Percentiles rank a stretch among this genome's conserved stretches.
These are phyloP conservation scores for Nycticebus coucang DNA, from an alignment of 2,113 vertebrate genomes.

Conservation along the genomic window DNA sequence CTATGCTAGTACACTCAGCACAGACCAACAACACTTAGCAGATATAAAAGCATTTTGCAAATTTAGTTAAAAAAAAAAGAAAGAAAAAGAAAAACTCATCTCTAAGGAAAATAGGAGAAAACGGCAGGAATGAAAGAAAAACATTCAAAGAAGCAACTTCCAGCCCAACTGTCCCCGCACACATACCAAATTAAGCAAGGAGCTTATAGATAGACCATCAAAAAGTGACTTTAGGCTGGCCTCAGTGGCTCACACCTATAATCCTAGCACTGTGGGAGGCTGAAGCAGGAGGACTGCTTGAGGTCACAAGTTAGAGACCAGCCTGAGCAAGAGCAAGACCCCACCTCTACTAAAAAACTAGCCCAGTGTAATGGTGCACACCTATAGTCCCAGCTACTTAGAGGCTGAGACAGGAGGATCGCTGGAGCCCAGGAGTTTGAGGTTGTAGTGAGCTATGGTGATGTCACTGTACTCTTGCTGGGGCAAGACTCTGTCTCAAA, in stretches of 20 bases:
- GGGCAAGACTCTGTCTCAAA: too few species aligned
- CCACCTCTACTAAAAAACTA: too few species aligned
- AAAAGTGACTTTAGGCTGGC: neutral
- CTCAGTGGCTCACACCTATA: neutral
- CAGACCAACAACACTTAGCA: neutral
- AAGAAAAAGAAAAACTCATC: neutral
- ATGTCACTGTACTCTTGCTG: too few species aligned
- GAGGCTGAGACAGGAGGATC: too few species aligned
- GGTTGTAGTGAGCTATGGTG: too few species aligned
- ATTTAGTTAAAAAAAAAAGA: neutral
- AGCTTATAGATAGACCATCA: neutral
- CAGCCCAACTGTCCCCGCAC: neutral
- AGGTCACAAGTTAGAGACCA: too few species aligned
- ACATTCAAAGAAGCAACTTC: neutral
- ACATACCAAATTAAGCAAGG: accelerated
- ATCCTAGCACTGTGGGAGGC: too few species aligned
- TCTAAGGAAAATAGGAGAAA: neutral
- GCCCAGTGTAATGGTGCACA: too few species aligned
- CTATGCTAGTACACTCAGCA: neutral
- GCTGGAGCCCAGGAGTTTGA: too few species aligned
- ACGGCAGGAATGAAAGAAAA: neutral
- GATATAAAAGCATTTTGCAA: neutral
- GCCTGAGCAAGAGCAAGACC: too few species aligned
- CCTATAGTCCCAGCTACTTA: too few species aligned
- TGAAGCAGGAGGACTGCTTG: too few species aligned